Conservation (phyloP, 2,113 vertebrate species). For the Urocolius indicus region DNA sequence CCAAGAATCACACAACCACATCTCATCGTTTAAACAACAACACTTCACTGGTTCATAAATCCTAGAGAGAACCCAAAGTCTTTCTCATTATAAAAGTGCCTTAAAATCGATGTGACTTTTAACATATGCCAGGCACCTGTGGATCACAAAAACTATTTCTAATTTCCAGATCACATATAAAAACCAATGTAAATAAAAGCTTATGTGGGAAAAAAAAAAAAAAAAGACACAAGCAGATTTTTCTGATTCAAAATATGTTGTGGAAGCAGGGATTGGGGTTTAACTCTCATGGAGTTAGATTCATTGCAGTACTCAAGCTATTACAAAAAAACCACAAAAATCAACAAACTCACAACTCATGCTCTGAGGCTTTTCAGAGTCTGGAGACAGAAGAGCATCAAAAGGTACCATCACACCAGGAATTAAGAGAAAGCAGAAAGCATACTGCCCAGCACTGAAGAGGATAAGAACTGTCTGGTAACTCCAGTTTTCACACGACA, state of each 20-base stretch:
- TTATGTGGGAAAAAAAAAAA: neutral
- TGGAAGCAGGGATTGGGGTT: neutral
- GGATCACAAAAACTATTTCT: neutral
- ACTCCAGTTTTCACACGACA: neutral
- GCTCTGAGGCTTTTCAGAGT: neutral
- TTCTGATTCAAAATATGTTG: neutral
- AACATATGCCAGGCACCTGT: rapidly evolving
- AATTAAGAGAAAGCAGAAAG: neutral
- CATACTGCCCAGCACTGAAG: neutral
- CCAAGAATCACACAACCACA: neutral
- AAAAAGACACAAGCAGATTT: neutral
- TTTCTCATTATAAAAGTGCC: neutral
- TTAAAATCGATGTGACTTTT: rapidly evolving
- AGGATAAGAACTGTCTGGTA: neutral
- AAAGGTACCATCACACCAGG: neutral
- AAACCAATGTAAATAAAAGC: neutral
- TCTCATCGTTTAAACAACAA: neutral
- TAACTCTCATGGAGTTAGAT: neutral
- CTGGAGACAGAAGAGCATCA: neutral
- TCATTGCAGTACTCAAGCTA: neutral
- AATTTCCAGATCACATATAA: neutral
- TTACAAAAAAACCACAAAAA: neutral
- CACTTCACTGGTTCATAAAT: neutral
- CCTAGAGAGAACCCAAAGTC: neutral
- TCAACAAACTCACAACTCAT: neutral